Percentiles rank a stretch among this genome's conserved stretches.
Conservation (phyloP, 2,113 vertebrate genomes). For the Pelecanoides urinatrix region DNA sequence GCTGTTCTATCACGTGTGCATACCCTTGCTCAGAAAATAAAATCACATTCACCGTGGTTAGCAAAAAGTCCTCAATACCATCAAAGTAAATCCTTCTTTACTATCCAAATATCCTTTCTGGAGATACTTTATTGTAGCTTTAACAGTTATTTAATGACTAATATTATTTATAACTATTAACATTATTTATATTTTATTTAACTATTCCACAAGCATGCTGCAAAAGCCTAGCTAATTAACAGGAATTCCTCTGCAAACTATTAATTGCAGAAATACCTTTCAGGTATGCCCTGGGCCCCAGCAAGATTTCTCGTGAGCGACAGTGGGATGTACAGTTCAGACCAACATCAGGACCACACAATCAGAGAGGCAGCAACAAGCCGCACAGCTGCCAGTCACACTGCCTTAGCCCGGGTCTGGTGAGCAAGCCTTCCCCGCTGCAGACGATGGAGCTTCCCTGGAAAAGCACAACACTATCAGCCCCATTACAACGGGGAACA, state of each 20-base stretch:
- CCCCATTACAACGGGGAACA: background rate
- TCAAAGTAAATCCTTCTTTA: background rate
- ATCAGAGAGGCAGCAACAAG: background rate
- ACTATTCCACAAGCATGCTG: background rate
- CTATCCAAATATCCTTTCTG: background rate
- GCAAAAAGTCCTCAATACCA: background rate
- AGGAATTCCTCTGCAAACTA: background rate
- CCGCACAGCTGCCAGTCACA: background rate
- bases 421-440: background rate
- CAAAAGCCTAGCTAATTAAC: background rate
- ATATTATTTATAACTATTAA: background rate
- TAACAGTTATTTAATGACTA: background rate
- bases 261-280: background rate
- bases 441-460: background rate
- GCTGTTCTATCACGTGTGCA: background rate
- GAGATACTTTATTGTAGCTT: background rate
- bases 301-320: background rate
- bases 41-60: background rate
- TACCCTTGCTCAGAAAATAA: background rate
- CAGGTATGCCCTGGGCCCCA: background rate
- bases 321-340: background rate
- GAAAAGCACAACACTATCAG: accelerated
- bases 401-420: background rate
- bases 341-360: background rate
- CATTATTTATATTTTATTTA: background rate